phyloP scores from a whole-genome alignment of 2,888 invertebrate genomes.

The Amitus sp. region DNA sequence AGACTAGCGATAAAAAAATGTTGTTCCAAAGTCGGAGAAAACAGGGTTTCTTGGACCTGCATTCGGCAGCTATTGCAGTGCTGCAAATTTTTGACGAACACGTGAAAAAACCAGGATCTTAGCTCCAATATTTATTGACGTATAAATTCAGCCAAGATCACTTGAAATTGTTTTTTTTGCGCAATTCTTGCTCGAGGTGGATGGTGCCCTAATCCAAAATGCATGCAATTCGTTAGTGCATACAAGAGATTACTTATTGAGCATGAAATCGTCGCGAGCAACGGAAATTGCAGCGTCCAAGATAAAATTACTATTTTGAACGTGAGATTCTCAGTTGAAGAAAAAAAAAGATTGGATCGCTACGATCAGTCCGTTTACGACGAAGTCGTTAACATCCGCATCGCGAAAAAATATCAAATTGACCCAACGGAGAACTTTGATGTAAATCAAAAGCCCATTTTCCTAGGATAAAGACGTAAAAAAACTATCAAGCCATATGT shows the following conservation, averaged over 20 bases:
- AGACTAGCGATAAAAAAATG: background rate
- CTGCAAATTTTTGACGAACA: background rate
- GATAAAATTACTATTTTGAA: constrained; percentile 4
- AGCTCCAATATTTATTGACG: constrained; percentile 17
- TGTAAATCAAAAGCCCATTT: no score
- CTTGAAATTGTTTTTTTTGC: constrained; percentile 18
- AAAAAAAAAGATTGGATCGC: background rate
- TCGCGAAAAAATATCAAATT: background rate
- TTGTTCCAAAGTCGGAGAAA: background rate
- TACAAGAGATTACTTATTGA: constrained; percentile 2
- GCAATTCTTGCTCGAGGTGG: constrained; percentile 6
- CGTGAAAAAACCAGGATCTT: background rate
- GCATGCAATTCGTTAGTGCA: constrained; percentile 1
- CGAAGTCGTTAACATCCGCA: background rate
- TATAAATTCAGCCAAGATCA: constrained; percentile 19
- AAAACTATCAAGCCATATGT: no score
- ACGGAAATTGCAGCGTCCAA: background rate
- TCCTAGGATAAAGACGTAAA: no score
- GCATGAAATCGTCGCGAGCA: background rate
- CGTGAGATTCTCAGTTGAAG: background rate
- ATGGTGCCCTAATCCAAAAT: constrained; percentile 8
- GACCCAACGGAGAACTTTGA: no score
- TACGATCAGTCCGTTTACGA: background rate
- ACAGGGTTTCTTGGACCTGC: background rate
- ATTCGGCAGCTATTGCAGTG: background rate